Conservation (phyloP, 1,140 invertebrate species). For the Pseudoatta argentina region DNA sequence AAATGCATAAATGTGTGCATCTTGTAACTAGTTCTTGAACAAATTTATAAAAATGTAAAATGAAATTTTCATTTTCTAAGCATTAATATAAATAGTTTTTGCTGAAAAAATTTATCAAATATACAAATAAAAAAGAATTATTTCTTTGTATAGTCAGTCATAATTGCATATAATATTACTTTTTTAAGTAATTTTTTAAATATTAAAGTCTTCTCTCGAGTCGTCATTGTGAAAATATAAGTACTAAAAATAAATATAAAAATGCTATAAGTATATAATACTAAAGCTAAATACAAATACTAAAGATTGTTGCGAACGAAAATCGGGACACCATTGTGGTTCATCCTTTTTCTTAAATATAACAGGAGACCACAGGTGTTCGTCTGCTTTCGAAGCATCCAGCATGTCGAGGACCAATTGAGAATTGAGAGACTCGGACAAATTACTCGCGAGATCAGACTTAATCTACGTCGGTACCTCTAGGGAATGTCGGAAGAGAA, state of each 20-base stretch:
- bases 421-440: conserved; percentile 53
- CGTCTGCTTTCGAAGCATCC: conserved; percentile 45
- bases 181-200: neutral
- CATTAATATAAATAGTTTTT: neutral
- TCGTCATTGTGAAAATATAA: neutral
- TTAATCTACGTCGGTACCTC: conserved; percentile 80
- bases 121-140: neutral
- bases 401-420: conserved; percentile 65
- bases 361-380: conserved; percentile 77
- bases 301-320: neutral
- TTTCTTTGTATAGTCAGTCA: neutral
- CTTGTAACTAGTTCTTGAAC: neutral
- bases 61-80: neutral
- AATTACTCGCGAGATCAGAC: conserved; percentile 73
- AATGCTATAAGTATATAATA: neutral
- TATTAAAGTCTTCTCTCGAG: neutral
- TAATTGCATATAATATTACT: no score
- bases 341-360: conserved; percentile 9
- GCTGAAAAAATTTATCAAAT: conserved; percentile 1
- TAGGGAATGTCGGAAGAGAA: conserved; percentile 80
- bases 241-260: neutral
- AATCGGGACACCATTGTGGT: neutral
- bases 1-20: neutral
- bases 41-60: conserved; percentile 4
- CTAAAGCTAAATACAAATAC: neutral